Evolutionary conservation across 1,140 invertebrate species (phyloP), one percentile per base, ranked within the genome.

Genomic region (Brachionus sp.): DNA sequence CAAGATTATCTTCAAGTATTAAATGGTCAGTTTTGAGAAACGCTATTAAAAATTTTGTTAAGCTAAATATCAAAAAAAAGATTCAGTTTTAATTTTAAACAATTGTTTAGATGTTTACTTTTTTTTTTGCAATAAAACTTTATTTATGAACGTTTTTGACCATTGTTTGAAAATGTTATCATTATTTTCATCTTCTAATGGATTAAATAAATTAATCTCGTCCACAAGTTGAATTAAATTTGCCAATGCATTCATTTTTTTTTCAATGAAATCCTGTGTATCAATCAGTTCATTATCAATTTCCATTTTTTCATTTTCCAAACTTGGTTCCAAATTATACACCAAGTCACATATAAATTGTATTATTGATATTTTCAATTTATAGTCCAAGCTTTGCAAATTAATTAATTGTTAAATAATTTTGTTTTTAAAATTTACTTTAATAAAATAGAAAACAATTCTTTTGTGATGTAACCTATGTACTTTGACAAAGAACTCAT

Each of bases 201-300:
- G 77, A 62, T 80, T 80, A 25, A 35, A 80, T 35, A 80, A 37
- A 57, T 80, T 66, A 5, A 80, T 9, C 12, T 80, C 62, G 42
- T 80, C 77, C 3, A 80, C 33, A 16, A 66, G 16, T 23, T 35
- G 19, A 13, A 80, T 42, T 44, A 64, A 19, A 42, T 33, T 42
- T 23, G 77, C 50, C n/a, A 80, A 9, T 50, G 39, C 39, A 29
- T n/a, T 33, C 9, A 75, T 19, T 75, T 75, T 75, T 46, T 35
- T 10, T n/a, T 46, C 42, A 23, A 35, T n/a, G 9, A 46, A 75
- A 3, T 75, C 70, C 25, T n/a, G 6, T 46, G 42, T 23, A 35
- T 75, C 13, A 12, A 44, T 5, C 12, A 46, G 10, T 50, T 75
- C 70, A 25, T 44, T 29, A 19, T 46, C 70, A 62, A 44, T 37